Evolutionary conservation across 2,113 vertebrate genomes (phyloP).

Genomic region (Uropsilus gracilis): DNA sequence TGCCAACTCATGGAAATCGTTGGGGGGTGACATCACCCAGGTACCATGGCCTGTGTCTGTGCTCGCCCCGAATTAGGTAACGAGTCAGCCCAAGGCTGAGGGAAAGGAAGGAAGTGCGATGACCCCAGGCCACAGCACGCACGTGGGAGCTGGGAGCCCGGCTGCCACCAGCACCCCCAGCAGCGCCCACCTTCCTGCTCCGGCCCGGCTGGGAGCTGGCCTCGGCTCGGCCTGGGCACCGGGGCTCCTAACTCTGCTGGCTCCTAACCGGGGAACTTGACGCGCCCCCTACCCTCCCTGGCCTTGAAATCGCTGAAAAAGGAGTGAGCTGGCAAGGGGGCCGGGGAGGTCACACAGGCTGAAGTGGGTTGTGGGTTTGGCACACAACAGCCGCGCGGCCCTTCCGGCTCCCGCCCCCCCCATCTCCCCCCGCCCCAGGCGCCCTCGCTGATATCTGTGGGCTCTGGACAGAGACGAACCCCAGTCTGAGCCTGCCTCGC

Average conservation of each 20-base stretch:
- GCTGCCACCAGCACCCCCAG: background rate
- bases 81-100: background rate
- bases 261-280: background rate
- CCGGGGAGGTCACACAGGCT: fast-evolving
- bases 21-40: background rate
- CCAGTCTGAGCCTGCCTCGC: fast-evolving
- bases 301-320: background rate
- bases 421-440: fast-evolving
- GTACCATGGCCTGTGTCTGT: background rate
- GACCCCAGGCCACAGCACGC: background rate
- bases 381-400: no score
- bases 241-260: fast-evolving
- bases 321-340: fast-evolving
- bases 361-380: no score
- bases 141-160: background rate
- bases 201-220: background rate
- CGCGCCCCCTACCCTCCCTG: fast-evolving
- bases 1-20: background rate
- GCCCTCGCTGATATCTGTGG: fast-evolving
- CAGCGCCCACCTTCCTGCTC: fast-evolving
- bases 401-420: no score
- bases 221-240: background rate
- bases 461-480: background rate
- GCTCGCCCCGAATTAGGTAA: background rate
- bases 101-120: background rate